phyloP scores from a whole-genome alignment of 2,113 vertebrate genomes.

The Antechinus flavipes region DNA sequence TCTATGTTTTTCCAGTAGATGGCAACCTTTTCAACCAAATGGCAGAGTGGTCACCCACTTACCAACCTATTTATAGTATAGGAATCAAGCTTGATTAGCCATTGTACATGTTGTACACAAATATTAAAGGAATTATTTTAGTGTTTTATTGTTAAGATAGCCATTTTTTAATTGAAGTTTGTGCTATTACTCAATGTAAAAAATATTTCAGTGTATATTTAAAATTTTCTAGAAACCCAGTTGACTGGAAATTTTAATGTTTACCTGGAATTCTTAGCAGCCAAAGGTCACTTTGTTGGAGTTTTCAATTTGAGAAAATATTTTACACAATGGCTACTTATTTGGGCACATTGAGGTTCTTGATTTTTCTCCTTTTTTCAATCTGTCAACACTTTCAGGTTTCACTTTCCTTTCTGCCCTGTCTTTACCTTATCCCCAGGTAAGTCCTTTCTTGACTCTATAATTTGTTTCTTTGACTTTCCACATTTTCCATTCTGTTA shows the following conservation, averaged over 20 bases:
- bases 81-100: not conserved
- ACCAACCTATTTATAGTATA: accelerated
- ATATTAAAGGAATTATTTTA: not conserved
- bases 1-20: constrained; percentile 62
- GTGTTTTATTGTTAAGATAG: not conserved
- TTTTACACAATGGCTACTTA: not conserved
- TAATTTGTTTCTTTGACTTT: not conserved
- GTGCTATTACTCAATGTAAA: not conserved
- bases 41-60: not conserved
- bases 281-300: not conserved
- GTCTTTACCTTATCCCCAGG: not conserved
- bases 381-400: not conserved
- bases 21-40: constrained; percentile 51
- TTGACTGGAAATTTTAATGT: not conserved
- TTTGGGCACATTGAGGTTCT: not conserved
- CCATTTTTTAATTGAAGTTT: not conserved
- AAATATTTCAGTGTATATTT: not conserved
- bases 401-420: not conserved
- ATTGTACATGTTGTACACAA: not conserved
- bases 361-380: not conserved
- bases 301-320: not conserved
- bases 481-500: not conserved
- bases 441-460: not conserved
- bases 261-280: not conserved
- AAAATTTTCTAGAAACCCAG: not conserved